phyloP scores from a whole-genome alignment of 2,888 invertebrate species.

The Chironomus tentans region DNA sequence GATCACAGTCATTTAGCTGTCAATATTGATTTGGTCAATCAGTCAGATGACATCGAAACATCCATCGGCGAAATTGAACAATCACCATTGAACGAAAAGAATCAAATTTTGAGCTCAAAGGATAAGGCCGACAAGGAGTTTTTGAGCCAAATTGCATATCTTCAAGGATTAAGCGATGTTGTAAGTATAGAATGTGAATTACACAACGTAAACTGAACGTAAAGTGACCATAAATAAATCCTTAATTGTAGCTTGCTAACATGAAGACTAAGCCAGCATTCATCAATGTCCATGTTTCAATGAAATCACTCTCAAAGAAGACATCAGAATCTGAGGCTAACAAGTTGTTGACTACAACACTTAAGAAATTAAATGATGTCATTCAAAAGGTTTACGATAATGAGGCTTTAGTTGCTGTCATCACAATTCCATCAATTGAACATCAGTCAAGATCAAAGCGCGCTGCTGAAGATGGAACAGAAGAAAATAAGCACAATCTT shows the following conservation, averaged over 20 bases:
- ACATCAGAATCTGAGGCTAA: constrained; percentile 36
- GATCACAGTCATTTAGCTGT: constrained; percentile 52
- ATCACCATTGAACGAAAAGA: constrained; percentile 30
- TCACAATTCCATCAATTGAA: constrained; percentile 53
- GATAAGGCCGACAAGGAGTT: constrained; percentile 38
- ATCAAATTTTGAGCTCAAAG: constrained; percentile 33
- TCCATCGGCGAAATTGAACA: constrained; percentile 34
- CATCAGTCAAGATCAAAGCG: constrained; percentile 48
- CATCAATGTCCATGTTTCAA: constrained; percentile 34
- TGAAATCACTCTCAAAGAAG: constrained; percentile 37
- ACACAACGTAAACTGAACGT: neutral
- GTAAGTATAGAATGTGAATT: constrained; percentile 1
- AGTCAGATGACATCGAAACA: neutral
- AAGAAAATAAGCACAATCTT: constrained; percentile 41
- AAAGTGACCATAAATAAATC: neutral
- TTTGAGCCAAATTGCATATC: constrained; percentile 34
- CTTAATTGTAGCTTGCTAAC: constrained; percentile 28
- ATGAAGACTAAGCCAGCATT: constrained; percentile 33
- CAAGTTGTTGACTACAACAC: constrained; percentile 38
- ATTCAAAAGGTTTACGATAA: constrained; percentile 50
- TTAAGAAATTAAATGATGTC: constrained; percentile 46
- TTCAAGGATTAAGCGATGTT: neutral
- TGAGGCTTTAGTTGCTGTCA: constrained; percentile 52
- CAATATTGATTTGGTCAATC: constrained; percentile 49
- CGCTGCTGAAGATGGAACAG: constrained; percentile 32